Conservation (phyloP, 2,113 vertebrate genomes). For the Marmota monax region DNA sequence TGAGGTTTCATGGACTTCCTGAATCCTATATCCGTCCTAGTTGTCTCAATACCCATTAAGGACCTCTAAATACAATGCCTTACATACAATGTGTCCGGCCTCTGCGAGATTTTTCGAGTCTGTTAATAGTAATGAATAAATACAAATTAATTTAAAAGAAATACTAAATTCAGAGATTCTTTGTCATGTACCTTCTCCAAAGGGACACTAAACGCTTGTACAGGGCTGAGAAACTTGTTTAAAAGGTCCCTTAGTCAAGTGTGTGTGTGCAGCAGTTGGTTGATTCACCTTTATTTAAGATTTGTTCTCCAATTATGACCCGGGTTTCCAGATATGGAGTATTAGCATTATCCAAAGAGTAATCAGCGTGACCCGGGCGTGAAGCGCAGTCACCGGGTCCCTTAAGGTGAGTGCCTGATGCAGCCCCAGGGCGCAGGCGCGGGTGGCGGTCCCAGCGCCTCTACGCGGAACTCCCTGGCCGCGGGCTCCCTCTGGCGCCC, state of each 20-base stretch:
- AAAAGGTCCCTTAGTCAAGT: no score
- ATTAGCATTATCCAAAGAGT: background rate
- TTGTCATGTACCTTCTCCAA: background rate
- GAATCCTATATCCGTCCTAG: background rate
- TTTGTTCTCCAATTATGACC: background rate
- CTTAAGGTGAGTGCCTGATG: background rate
- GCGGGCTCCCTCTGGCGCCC: conserved; percentile 61
- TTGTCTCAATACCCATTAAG: background rate
- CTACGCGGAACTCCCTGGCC: fast-evolving
- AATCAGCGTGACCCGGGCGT: background rate
- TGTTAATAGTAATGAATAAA: background rate
- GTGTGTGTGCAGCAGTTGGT: background rate
- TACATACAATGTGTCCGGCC: background rate
- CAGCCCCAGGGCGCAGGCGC: background rate
- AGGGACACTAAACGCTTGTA: background rate
- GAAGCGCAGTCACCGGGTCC: background rate
- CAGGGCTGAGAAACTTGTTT: background rate
- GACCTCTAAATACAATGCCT: background rate
- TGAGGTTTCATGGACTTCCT: background rate
- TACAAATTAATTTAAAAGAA: conserved; percentile 19
- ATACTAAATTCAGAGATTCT: background rate
- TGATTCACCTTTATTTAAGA: background rate
- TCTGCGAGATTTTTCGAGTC: background rate
- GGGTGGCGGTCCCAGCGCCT: fast-evolving
- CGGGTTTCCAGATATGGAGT: background rate